Percentiles rank a stretch among this genome's conserved stretches.
Evolutionary conservation across 2,888 invertebrate species (phyloP).

Genomic region (Morpho achilles): DNA sequence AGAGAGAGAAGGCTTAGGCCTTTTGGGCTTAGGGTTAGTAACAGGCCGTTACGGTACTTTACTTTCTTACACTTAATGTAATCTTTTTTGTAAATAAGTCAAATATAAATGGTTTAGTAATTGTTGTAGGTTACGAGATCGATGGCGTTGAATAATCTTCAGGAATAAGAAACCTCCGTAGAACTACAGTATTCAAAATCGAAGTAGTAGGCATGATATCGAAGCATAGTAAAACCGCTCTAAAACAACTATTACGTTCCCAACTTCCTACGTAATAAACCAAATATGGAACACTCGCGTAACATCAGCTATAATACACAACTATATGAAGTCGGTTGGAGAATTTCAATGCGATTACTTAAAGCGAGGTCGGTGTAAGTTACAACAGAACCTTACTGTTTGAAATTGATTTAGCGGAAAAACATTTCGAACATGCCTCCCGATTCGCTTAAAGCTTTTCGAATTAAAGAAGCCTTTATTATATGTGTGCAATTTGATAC

Average conservation of each 20-base stretch:
- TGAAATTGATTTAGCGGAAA: constrained; percentile 69
- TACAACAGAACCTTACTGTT: constrained; percentile 64
- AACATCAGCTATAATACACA: constrained; percentile 20
- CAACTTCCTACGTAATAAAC: constrained; percentile 21
- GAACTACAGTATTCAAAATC: not conserved
- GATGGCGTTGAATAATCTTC: too few species aligned
- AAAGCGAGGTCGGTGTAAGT: constrained; percentile 52
- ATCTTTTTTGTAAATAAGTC: too few species aligned
- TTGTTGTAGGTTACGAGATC: too few species aligned
- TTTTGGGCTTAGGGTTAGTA: too few species aligned
- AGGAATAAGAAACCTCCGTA: too few species aligned
- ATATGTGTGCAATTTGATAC: constrained; percentile 64
- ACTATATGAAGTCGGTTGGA: constrained; percentile 37
- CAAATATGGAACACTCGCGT: constrained; percentile 23
- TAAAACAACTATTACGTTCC: constrained; percentile 13
- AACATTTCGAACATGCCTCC: constrained; percentile 56
- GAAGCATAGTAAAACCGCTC: constrained; percentile 34
- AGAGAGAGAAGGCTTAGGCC: too few species aligned
- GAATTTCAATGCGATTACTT: constrained; percentile 52
- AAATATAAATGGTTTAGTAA: too few species aligned
- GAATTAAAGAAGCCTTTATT: constrained; percentile 66
- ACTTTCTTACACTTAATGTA: too few species aligned
- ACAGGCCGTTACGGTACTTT: too few species aligned
- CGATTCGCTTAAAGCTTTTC: constrained; percentile 58
- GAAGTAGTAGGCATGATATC: too few species aligned